phyloP scores from a whole-genome alignment of 1,140 invertebrate species.

The Neuroterus valhalla region DNA sequence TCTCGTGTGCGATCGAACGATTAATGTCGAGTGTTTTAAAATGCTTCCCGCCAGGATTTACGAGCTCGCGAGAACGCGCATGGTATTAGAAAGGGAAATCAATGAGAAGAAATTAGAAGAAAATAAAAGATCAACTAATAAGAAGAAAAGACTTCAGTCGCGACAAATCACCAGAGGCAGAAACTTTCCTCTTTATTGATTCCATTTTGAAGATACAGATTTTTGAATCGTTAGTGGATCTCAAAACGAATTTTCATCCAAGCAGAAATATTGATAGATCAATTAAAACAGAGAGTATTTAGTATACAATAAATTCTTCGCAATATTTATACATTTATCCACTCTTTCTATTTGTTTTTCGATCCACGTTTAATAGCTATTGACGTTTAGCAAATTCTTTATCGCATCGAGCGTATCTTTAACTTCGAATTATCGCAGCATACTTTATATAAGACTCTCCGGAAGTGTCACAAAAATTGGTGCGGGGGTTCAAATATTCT shows the following conservation, averaged over 20 bases:
- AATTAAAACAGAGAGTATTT: too few species aligned
- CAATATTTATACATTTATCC: too few species aligned
- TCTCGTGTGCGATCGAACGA: conserved; percentile 40
- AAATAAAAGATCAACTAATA: conserved; percentile 16
- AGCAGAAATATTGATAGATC: background rate
- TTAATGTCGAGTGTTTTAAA: conserved; percentile 42
- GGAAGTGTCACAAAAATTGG: background rate
- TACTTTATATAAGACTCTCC: background rate
- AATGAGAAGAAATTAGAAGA: conserved; percentile 20
- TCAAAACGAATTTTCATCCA: background rate
- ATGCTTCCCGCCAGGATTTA: conserved; percentile 44
- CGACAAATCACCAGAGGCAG: conserved; percentile 4
- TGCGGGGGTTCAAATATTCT: conserved; percentile 8
- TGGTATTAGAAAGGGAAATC: conserved; percentile 12
- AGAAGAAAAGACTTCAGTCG: conserved; percentile 7
- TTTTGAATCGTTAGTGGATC: background rate
- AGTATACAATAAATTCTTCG: too few species aligned
- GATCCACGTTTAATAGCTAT: too few species aligned
- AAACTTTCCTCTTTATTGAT: conserved; percentile 25
- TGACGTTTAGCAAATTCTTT: background rate
- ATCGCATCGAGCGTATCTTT: background rate
- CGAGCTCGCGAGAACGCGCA: background rate
- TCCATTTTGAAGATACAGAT: conserved; percentile 4
- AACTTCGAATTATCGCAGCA: background rate
- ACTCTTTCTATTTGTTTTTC: too few species aligned